Evolutionary conservation across 2,113 vertebrate genomes (phyloP).

Genomic region (Patagioenas fasciata): DNA sequence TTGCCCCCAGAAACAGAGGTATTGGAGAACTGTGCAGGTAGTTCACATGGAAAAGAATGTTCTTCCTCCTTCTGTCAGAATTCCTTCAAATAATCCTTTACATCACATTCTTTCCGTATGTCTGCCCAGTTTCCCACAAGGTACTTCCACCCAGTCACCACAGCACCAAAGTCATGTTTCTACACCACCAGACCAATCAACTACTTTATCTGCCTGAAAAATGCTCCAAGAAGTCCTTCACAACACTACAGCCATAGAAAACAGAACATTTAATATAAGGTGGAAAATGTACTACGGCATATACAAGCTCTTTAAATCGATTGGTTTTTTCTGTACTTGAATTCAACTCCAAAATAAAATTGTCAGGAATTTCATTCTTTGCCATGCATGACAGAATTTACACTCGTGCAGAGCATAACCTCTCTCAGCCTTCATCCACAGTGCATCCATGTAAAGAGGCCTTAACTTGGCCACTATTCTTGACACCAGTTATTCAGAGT

Average conservation of each 20-base stretch:
- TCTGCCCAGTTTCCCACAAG: neutral
- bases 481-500: neutral
- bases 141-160: neutral
- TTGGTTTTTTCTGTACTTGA: neutral
- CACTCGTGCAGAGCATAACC: neutral
- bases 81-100: neutral
- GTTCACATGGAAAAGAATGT: neutral
- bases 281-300: neutral
- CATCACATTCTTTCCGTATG: neutral
- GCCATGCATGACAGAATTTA: neutral
- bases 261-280: neutral
- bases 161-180: neutral
- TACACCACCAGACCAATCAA: neutral
- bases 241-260: neutral
- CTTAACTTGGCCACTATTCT: neutral
- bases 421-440: neutral
- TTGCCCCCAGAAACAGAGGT: fast-evolving
- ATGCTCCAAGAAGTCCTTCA: neutral
- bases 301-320: neutral
- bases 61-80: neutral
- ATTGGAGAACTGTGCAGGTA: neutral
- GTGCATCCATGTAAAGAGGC: fast-evolving
- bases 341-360: neutral
- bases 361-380: neutral
- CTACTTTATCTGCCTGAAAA: neutral